Conservation (phyloP, 2,888 invertebrate genomes). For the Ametastegia equiseti region DNA sequence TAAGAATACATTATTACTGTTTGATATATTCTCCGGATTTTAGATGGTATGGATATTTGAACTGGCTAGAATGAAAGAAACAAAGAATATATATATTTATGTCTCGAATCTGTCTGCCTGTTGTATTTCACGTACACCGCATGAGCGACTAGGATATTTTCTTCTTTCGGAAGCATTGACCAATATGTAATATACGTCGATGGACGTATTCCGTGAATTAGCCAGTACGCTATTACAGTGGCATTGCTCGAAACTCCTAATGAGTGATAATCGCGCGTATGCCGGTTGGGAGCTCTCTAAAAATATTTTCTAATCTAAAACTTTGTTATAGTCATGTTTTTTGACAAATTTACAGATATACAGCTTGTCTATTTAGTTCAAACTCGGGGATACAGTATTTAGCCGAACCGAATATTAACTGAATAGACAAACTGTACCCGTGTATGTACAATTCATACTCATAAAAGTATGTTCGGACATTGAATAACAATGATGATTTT, state of each 20-base stretch:
- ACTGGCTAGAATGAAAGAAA: neutral
- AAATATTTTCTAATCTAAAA: neutral
- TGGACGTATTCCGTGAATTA: neutral
- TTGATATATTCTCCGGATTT: neutral
- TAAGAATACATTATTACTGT: neutral
- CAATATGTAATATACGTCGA: neutral
- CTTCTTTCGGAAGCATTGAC: neutral
- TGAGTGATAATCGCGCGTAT: too few species aligned
- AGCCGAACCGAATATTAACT: too few species aligned
- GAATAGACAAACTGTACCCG: too few species aligned
- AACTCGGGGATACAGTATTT: too few species aligned
- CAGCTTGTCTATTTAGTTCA: too few species aligned
- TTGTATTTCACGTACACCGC: neutral
- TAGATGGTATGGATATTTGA: neutral
- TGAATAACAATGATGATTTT: neutral
- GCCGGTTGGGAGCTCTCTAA: neutral
- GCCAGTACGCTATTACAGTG: too few species aligned
- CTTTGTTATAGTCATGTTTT: neutral
- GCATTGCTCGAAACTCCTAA: too few species aligned
- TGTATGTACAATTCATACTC: too few species aligned
- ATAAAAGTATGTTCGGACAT: neutral
- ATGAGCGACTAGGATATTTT: neutral
- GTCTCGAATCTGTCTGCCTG: neutral
- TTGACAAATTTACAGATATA: neutral
- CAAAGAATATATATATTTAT: neutral